Percentiles rank a stretch among this genome's conserved stretches.
Conservation (phyloP, 1,140 invertebrate genomes). For the Teleopsis dalmanni region DNA sequence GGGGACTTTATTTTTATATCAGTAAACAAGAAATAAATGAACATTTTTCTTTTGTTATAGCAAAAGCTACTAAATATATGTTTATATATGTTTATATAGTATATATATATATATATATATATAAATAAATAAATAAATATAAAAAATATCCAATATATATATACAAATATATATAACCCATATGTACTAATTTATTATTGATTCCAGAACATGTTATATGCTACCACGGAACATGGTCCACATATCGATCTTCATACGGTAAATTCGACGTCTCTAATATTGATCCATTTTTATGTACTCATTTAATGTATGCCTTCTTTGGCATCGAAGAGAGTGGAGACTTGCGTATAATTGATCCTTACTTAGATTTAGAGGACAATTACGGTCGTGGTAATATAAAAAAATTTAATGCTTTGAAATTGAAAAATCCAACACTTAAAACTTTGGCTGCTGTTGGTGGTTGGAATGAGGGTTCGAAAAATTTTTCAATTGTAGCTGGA, state of each 20-base stretch:
- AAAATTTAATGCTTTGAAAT: conserved; percentile 54
- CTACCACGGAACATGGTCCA: conserved; percentile 68
- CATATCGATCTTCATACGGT: conserved; percentile 57
- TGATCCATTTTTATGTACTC: conserved; percentile 62
- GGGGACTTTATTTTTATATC: too few relatives aligned
- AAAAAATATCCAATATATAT: too few relatives aligned
- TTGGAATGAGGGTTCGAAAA: conserved; percentile 65
- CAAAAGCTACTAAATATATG: too few relatives aligned
- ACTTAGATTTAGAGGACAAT: conserved; percentile 54
- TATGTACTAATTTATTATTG: not conserved
- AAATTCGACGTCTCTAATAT: conserved; percentile 60
- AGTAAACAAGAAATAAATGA: too few relatives aligned
- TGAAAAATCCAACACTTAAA: conserved; percentile 57
- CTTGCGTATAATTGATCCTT: conserved; percentile 54
- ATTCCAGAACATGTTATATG: conserved; percentile 53
- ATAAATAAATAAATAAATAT: too few relatives aligned
- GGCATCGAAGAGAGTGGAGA: conserved; percentile 50
- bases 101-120: too few relatives aligned
- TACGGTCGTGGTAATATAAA: conserved; percentile 42
- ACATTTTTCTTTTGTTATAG: too few relatives aligned
- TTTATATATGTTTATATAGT: too few relatives aligned
- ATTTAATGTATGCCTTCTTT: conserved; percentile 65
- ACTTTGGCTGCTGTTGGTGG: conserved; percentile 66
- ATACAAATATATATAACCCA: too few relatives aligned
- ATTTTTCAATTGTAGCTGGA: conserved; percentile 55